Base-by-base conservation (phyloP, 2,888 invertebrate species). In the Synanthedon myopaeformis region DNA sequence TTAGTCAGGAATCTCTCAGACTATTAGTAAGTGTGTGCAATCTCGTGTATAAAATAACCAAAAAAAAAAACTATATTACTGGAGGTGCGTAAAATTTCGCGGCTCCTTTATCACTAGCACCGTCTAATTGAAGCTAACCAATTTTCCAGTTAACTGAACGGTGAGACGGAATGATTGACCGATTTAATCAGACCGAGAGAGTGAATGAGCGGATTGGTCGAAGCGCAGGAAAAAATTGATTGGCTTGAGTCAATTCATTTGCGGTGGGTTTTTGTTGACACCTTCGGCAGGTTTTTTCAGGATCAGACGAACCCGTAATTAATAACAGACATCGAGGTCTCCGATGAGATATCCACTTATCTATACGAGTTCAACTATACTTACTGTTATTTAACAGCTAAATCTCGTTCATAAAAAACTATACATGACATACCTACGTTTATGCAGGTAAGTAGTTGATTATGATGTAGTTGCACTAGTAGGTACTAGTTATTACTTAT, bases 101-200 rank as follows among this genome's bases (percentile, higher is more conserved):
- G 56, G 54, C 60, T 64, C 68, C 72, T 79, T 76, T 82, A 82
- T 82, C 82, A 80, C 80, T 76, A 76, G 71, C 67, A 67, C 67
- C 69, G 76, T 75, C 76, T 82, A 82, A 84, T 83, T 84, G 59
- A 57, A 57, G 54, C 58, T 54, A 55, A 82, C 82, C 77, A 83
- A 85, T 85, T 85, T 85, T 85, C 83, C 84, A 81, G 83, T 74
- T 79, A 79, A 80, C 70, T 80, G 83, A 78, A 82, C 79, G 74
- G 80, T 78, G 72, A 82, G 79, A 77, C 76, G 72, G 72, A 80
- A 78, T 83, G 82, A 84, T 83, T 81, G 82, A 82, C 82, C 84
- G 79, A 75, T 79, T 76, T 78, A 82, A 82, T 83, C 82, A 79
- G 72, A 66, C 65, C 70, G 67, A 10, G 35, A 35, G 74, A 72